phyloP scores from a whole-genome alignment of 2,113 vertebrate species.

The Egretta garzetta region DNA sequence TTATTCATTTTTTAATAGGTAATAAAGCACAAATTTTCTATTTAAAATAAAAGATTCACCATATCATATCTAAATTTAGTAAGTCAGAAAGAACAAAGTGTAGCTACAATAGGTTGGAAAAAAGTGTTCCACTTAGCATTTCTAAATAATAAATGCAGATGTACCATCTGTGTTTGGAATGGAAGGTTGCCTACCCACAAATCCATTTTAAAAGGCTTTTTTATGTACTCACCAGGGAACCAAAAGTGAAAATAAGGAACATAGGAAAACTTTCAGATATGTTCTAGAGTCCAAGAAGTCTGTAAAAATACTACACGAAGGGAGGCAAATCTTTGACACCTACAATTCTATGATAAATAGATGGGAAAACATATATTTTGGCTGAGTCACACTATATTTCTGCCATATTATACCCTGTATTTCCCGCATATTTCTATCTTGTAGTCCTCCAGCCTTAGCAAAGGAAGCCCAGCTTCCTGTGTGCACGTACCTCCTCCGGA shows the following conservation, averaged over 20 bases:
- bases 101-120: not conserved
- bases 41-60: not conserved
- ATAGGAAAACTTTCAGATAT: not conserved
- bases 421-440: not conserved
- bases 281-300: not conserved
- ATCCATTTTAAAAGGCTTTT: constrained; percentile 13
- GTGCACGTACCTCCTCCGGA: not conserved
- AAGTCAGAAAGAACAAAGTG: not conserved
- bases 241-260: not conserved
- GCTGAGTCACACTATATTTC: not conserved
- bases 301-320: not conserved
- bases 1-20: not conserved
- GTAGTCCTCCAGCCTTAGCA: not conserved
- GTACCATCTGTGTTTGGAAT: constrained; percentile 8
- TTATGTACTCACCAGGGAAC: not conserved
- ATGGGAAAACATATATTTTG: not conserved
- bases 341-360: not conserved
- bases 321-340: not conserved
- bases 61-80: not conserved
- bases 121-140: not conserved
- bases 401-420: accelerated
- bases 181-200: constrained; percentile 15
- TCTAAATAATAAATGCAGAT: constrained; percentile 42
- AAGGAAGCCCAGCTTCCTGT: not conserved
- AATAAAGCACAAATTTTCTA: not conserved